phyloP scores from a whole-genome alignment of 2,888 invertebrate species.

The Nesidiocoris tenuis region DNA sequence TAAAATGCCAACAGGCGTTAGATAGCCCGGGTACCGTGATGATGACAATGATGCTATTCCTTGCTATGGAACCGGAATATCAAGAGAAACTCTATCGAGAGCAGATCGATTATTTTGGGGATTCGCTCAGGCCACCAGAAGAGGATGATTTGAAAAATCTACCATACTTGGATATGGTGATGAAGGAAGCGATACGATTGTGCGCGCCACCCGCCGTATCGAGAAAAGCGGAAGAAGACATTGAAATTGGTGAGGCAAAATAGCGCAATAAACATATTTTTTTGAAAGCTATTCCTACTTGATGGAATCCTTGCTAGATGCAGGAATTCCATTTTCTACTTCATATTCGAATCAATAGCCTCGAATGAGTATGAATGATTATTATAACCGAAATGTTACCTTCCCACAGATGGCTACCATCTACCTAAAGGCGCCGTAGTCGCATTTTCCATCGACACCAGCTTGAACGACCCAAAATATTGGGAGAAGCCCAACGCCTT shows the following conservation, averaged over 20 bases:
- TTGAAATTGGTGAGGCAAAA: neutral
- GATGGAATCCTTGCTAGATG: no score
- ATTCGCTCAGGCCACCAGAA: neutral
- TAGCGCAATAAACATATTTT: no score
- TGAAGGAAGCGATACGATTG: neutral
- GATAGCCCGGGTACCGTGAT: neutral
- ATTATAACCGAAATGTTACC: no score
- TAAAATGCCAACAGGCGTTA: neutral
- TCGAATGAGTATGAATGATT: no score
- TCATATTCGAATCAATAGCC: no score
- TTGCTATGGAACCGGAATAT: neutral
- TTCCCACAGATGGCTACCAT: neutral
- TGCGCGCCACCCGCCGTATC: neutral
- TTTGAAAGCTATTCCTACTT: no score
- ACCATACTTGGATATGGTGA: neutral
- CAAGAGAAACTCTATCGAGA: neutral
- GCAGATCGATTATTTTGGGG: neutral
- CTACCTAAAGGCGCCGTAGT: slow-evolving; percentile 50
- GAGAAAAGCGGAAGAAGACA: neutral
- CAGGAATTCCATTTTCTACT: no score
- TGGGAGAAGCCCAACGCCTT: slow-evolving; percentile 56
- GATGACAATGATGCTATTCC: neutral
- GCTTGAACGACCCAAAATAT: slow-evolving; percentile 53
- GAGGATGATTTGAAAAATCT: neutral
- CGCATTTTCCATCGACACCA: slow-evolving; percentile 47